A percentile compares a stretch with the other conserved stretches of the same genome.
These are phyloP conservation scores for Valencia hispanica DNA, from an alignment of 2,797 vertebrate genomes.

Conservation along the genomic window DNA sequence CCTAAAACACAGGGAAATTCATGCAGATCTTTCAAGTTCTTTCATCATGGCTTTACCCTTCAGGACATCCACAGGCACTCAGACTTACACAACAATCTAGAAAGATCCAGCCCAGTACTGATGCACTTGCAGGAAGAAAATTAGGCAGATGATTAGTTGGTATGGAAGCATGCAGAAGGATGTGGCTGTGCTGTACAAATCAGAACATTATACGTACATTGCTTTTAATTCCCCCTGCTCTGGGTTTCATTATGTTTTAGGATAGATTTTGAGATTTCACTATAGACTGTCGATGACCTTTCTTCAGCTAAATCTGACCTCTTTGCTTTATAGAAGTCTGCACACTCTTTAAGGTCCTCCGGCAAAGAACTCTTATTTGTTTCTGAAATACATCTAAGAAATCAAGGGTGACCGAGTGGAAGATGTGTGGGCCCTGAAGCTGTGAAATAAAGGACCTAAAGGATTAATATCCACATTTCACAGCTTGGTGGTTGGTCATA, in stretches of 20 bases:
- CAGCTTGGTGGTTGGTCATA: neutral
- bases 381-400: neutral
- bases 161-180: neutral
- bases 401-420: neutral
- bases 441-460: neutral
- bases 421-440: neutral
- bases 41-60: slow-evolving; percentile 24
- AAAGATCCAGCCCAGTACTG: slow-evolving; percentile 9
- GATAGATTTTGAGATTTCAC: neutral
- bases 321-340: neutral
- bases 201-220: neutral
- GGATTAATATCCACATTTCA: neutral
- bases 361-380: neutral
- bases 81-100: slow-evolving; percentile 9
- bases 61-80: slow-evolving; percentile 16
- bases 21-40: slow-evolving; percentile 19
- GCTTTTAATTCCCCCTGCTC: neutral
- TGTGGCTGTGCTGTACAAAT: neutral
- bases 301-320: neutral
- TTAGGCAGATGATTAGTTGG: slow-evolving; percentile 14
- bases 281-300: neutral
- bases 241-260: neutral
- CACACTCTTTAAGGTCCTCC: neutral
- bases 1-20: slow-evolving; percentile 9
- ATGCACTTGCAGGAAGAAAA: slow-evolving; percentile 15